phyloP scores from a whole-genome alignment of 2,797 vertebrate genomes.

The Hippocampus kuda region DNA sequence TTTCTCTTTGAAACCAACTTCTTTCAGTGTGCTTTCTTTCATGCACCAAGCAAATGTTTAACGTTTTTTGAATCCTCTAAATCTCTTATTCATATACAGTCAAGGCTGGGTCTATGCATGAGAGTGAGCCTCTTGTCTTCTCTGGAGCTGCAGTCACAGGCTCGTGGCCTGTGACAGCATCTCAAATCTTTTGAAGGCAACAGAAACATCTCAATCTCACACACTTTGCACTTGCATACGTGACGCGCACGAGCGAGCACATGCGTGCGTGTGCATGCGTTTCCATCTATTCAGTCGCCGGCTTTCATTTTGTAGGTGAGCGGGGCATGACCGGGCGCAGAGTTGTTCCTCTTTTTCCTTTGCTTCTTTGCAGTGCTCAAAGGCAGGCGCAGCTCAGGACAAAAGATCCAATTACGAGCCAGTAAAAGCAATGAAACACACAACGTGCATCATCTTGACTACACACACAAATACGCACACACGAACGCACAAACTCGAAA shows the following conservation, averaged over 20 bases:
- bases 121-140: conserved; percentile 34
- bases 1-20: conserved; percentile 35
- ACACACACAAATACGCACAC: conserved; percentile 15
- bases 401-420: conserved; percentile 69
- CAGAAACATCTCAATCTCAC: conserved; percentile 63
- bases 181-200: conserved; percentile 57
- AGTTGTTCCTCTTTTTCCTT: conserved; percentile 56
- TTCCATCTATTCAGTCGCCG: conserved; percentile 46
- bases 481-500: not conserved
- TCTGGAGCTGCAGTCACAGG: conserved; percentile 14
- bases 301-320: conserved; percentile 57
- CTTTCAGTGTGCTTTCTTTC: conserved; percentile 26
- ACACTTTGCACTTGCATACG: conserved; percentile 60
- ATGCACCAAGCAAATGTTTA: conserved; percentile 42
- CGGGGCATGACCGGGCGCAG: conserved; percentile 54
- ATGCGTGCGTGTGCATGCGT: conserved; percentile 22
- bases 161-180: conserved; percentile 43
- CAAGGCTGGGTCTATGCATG: conserved; percentile 42
- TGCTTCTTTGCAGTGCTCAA: conserved; percentile 56
- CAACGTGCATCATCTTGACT: conserved; percentile 39
- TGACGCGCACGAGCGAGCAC: conserved; percentile 25
- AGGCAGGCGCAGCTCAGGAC: conserved; percentile 59
- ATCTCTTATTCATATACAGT: conserved; percentile 42
- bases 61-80: conserved; percentile 53
- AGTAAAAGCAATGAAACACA: conserved; percentile 57